Conservation (phyloP, 2,797 vertebrate species). For the Graptemys geographica region DNA sequence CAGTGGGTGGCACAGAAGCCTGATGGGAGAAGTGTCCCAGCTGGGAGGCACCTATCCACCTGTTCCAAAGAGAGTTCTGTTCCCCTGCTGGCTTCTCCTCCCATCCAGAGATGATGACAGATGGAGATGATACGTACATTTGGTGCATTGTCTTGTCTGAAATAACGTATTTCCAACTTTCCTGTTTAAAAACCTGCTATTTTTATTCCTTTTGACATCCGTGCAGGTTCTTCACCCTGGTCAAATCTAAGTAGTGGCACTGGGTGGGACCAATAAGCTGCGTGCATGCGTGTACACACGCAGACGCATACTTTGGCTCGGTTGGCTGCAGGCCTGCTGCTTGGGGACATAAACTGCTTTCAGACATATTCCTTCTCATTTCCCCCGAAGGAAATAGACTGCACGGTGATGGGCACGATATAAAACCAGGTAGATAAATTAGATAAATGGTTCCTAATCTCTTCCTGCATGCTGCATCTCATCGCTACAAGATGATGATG, state of each 20-base stretch:
- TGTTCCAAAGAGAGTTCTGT: not conserved
- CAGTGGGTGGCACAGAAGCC: conserved; percentile 8
- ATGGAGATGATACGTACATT: not conserved
- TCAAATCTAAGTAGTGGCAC: not conserved
- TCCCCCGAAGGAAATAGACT: not conserved
- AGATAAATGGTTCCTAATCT: not conserved
- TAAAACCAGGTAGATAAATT: not conserved
- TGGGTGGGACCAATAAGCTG: not conserved
- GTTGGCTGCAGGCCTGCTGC: not conserved
- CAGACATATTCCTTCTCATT: not conserved
- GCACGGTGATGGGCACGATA: not conserved
- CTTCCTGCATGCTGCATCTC: not conserved
- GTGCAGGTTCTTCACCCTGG: not conserved
- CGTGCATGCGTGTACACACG: not conserved
- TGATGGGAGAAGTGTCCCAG: not conserved
- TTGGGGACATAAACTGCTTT: not conserved
- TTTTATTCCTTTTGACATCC: conserved; percentile 1
- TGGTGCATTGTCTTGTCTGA: not conserved
- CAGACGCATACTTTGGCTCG: not conserved
- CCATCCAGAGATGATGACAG: not conserved
- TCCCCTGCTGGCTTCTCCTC: not conserved
- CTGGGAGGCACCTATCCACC: not conserved
- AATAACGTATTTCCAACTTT: not conserved
- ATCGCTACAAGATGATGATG: conserved; percentile 21
- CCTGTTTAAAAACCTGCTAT: not conserved